phyloP scores from a whole-genome alignment of 2,888 invertebrate genomes.

The Xanthorhoe spadicearia region DNA sequence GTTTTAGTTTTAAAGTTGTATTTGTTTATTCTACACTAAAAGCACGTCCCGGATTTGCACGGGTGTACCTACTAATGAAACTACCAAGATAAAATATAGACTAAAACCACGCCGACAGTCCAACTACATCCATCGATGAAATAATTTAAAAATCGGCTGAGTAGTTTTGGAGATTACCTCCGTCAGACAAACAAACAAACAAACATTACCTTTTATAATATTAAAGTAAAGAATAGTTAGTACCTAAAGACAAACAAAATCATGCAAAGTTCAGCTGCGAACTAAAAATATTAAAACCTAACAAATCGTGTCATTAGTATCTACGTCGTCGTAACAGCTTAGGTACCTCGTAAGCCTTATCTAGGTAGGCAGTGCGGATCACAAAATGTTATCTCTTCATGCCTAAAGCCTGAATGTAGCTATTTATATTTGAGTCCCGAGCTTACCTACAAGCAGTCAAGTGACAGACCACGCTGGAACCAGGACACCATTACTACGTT shows the following conservation, averaged over 20 bases:
- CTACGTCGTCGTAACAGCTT: constrained; percentile 3
- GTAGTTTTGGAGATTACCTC: too few species aligned
- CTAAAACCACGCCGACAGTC: too few species aligned
- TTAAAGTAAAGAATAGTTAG: too few species aligned
- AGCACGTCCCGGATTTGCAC: too few species aligned
- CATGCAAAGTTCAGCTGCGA: background rate
- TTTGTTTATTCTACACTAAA: too few species aligned
- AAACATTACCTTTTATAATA: too few species aligned
- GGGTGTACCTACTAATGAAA: too few species aligned
- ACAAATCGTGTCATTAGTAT: background rate
- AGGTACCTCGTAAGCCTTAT: constrained; percentile 2
- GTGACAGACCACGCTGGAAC: constrained; percentile 37
- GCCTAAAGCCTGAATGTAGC: constrained; percentile 27
- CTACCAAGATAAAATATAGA: too few species aligned
- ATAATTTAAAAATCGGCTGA: too few species aligned
- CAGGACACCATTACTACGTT: constrained; percentile 31
- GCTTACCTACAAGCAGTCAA: constrained; percentile 31
- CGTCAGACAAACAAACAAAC: too few species aligned
- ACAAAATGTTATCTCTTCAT: constrained; percentile 23
- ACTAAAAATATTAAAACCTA: background rate
- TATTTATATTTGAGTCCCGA: constrained; percentile 38
- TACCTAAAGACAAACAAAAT: background rate
- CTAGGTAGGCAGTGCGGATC: constrained; percentile 8
- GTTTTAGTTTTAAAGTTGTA: too few species aligned
- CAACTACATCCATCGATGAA: too few species aligned